Evolutionary conservation across 2,113 vertebrate species (phyloP).

Genomic region (Sphaerodactylus townsendi): DNA sequence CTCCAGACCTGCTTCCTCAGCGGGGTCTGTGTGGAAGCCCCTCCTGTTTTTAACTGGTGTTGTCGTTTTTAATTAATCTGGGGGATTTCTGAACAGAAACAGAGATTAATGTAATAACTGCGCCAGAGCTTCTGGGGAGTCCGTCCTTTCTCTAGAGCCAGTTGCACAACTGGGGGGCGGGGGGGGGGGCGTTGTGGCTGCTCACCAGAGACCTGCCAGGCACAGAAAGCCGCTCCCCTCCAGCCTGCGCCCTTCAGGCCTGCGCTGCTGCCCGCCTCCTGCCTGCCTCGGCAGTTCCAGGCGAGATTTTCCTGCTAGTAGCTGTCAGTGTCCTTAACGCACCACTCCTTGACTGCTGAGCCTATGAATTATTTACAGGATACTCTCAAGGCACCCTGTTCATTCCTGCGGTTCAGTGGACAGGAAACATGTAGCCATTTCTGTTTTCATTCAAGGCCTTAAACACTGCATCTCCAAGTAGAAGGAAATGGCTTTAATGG

Average conservation of each 20-base stretch:
- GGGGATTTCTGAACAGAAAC: too few relatives aligned
- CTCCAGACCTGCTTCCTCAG: too few relatives aligned
- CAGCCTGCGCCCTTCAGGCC: neutral
- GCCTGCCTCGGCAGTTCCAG: neutral
- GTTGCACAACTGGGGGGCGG: too few relatives aligned
- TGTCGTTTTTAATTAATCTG: too few relatives aligned
- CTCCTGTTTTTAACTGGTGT: too few relatives aligned
- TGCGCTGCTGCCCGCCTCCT: neutral
- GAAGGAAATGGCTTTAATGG: slow-evolving; percentile 20
- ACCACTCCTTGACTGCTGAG: slow-evolving; percentile 1
- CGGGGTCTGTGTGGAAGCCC: too few relatives aligned
- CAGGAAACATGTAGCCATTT: neutral
- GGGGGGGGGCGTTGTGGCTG: too few relatives aligned
- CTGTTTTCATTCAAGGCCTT: neutral
- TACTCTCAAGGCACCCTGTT: neutral
- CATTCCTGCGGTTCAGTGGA: neutral
- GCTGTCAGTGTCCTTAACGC: neutral
- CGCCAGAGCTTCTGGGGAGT: too few relatives aligned
- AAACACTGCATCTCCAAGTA: neutral
- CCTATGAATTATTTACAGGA: slow-evolving; percentile 16
- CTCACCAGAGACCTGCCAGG: neutral
- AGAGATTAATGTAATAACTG: too few relatives aligned
- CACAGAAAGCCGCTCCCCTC: neutral
- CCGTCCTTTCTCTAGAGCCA: too few relatives aligned
- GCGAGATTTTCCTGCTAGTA: neutral